phyloP scores from a whole-genome alignment of 2,888 invertebrate species.

The Drosophila melanosoma region DNA sequence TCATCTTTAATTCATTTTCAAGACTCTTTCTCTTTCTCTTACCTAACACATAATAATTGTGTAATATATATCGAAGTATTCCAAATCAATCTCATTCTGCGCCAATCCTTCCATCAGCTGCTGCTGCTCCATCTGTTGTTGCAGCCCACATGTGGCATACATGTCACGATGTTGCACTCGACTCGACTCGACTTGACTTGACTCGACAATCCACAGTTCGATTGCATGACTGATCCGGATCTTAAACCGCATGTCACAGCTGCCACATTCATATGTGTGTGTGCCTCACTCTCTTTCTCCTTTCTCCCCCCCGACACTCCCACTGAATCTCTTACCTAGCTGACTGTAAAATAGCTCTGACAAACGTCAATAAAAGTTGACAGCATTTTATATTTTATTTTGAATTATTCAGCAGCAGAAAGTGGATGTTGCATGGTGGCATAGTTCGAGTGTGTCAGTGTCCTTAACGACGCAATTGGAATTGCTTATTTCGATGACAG shows the following conservation, averaged over 20 bases:
- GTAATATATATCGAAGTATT: conserved; percentile 32
- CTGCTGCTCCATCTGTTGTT: neutral
- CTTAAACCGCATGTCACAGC: conserved; percentile 46
- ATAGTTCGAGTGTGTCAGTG: neutral
- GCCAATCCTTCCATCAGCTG: conserved; percentile 49
- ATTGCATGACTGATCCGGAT: conserved; percentile 60
- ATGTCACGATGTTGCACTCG: conserved; percentile 46
- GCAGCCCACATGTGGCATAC: conserved; percentile 40
- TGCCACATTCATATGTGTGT: conserved; percentile 40
- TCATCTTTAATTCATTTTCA: neutral
- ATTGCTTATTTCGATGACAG: conserved; percentile 15
- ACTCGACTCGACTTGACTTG: conserved; percentile 2
- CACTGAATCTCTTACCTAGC: conserved; percentile 22
- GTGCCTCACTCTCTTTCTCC: neutral
- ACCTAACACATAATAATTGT: conserved; percentile 25
- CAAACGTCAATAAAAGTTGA: conserved; percentile 54
- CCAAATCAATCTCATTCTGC: conserved; percentile 42
- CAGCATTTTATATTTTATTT: conserved; percentile 51
- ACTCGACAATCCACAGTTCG: conserved; percentile 47
- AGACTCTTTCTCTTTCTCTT: neutral
- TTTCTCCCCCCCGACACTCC: neutral
- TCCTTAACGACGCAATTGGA: conserved; percentile 16
- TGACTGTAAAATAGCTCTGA: conserved; percentile 12
- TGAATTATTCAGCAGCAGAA: conserved; percentile 51
- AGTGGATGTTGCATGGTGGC: neutral